Evolutionary conservation across 1,140 invertebrate genomes (phyloP).

Genomic region (Rhyzopertha dominica): DNA sequence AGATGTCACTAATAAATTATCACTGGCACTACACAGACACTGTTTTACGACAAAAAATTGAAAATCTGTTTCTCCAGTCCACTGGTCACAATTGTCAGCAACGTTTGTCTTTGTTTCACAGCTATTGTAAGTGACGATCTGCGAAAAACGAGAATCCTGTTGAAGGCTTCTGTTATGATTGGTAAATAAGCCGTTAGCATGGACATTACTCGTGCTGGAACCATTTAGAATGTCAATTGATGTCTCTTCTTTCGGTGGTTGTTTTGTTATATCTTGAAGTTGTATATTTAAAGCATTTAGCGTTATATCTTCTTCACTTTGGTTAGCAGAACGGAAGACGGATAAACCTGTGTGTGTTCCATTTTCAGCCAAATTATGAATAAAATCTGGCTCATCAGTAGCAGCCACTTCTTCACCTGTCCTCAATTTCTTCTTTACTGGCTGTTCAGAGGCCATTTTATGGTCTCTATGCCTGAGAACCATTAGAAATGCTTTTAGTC

Average conservation of each 20-base stretch:
- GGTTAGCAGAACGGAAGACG: conserved; percentile 33
- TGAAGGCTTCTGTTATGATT: too few relatives aligned
- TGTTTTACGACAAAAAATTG: conserved; percentile 62
- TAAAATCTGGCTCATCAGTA: conserved; percentile 51
- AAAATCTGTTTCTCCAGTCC: too few relatives aligned
- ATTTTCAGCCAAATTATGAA: conserved; percentile 33
- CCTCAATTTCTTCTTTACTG: conserved; percentile 69
- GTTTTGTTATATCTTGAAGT: too few relatives aligned
- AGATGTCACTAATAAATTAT: conserved; percentile 60
- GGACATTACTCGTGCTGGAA: too few relatives aligned
- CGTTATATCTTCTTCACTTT: conserved; percentile 38
- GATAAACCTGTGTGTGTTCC: conserved; percentile 30
- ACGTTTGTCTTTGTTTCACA: too few relatives aligned
- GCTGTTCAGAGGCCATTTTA: conserved; percentile 62
- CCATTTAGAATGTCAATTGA: too few relatives aligned
- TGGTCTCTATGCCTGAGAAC: conserved; percentile 37
- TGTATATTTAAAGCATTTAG: conserved; percentile 26
- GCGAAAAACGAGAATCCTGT: too few relatives aligned
- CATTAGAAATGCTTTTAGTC: too few relatives aligned
- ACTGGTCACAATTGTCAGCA: too few relatives aligned
- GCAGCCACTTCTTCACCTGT: conserved; percentile 54
- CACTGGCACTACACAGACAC: conserved; percentile 72
- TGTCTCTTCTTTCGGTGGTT: too few relatives aligned
- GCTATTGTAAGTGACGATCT: too few relatives aligned
- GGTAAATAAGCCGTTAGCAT: too few relatives aligned